phyloP scores from a whole-genome alignment of 2,797 vertebrate species.

The Psittacula echo region DNA sequence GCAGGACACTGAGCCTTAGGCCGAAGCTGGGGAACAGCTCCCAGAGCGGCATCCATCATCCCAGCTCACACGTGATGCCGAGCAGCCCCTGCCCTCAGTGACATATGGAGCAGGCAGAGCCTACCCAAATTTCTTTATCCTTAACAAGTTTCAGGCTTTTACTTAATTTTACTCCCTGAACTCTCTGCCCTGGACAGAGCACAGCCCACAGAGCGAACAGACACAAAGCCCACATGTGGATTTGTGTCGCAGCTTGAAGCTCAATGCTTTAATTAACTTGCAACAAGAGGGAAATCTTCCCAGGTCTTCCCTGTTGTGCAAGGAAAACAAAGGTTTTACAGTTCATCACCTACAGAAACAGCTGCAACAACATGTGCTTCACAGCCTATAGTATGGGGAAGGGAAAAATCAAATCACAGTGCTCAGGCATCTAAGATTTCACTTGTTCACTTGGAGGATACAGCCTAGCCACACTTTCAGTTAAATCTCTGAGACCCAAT shows the following conservation, averaged over 20 bases:
- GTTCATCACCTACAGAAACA: neutral
- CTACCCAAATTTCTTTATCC: neutral
- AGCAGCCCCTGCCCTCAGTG: neutral
- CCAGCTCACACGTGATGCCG: neutral
- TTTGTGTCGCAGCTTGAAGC: neutral
- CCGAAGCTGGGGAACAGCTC: neutral
- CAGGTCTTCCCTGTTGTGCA: neutral
- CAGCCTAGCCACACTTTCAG: neutral
- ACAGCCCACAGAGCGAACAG: neutral
- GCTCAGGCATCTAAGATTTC: neutral
- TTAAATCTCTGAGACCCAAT: neutral
- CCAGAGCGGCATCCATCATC: fast-evolving
- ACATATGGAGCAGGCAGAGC: neutral
- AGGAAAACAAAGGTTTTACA: neutral
- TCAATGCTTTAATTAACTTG: neutral
- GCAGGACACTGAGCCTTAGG: neutral
- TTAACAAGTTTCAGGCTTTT: neutral
- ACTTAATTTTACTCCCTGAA: neutral
- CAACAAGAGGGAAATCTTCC: neutral
- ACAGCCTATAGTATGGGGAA: neutral
- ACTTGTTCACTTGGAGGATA: neutral
- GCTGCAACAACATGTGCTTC: neutral
- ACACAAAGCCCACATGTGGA: fast-evolving
- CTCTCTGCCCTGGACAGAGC: neutral
- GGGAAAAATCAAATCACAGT: neutral